phyloP scores from a whole-genome alignment of 2,797 vertebrate species.

The Momotus momota region DNA sequence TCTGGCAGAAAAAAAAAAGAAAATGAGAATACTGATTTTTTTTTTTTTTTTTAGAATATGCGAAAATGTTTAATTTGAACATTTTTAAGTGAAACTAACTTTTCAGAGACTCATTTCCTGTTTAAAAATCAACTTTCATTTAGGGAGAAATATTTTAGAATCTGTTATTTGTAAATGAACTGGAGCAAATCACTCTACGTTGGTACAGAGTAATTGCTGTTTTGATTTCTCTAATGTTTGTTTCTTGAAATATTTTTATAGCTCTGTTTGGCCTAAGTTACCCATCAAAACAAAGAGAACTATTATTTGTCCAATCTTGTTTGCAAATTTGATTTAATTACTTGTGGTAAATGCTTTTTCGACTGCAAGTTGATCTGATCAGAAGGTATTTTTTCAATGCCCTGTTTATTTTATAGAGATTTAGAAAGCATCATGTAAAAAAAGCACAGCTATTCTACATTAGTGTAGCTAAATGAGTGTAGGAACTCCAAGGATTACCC shows the following conservation, averaged over 20 bases:
- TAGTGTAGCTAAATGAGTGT: neutral
- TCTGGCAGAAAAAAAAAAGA: neutral
- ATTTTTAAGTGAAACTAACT: neutral
- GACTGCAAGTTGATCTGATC: neutral
- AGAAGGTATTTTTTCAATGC: neutral
- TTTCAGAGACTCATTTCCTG: neutral
- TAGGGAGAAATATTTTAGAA: neutral
- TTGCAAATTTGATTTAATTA: neutral
- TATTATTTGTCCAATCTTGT: neutral
- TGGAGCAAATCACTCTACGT: neutral
- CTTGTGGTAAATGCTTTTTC: neutral
- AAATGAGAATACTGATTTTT: neutral
- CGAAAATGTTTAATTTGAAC: neutral
- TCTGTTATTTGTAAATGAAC: conserved; percentile 53
- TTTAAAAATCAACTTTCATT: neutral
- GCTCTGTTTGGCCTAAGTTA: neutral
- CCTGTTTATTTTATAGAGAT: neutral
- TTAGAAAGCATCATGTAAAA: neutral
- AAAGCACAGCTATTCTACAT: rapidly evolving
- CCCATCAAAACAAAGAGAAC: neutral
- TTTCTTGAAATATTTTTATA: conserved; percentile 1
- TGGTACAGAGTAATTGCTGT: neutral
- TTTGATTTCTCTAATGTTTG: neutral
- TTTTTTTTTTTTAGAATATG: neutral
- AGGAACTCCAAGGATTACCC: neutral